Percentiles rank a stretch among this genome's conserved stretches.
phyloP scores from a whole-genome alignment of 2,113 vertebrate species.

The Psettodes erumei region DNA sequence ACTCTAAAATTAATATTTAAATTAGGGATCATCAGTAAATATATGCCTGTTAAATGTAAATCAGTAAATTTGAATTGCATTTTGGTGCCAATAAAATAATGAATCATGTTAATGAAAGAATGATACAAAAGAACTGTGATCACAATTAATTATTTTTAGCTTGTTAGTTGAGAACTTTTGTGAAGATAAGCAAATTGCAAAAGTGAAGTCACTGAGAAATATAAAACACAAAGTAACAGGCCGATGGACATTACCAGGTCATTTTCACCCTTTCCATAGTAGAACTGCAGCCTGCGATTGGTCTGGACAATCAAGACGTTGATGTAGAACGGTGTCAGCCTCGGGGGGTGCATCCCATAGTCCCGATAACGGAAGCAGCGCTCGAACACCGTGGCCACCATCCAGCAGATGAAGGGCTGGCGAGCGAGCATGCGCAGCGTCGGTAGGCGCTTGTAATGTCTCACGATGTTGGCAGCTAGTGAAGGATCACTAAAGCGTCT shows the following conservation, averaged over 20 bases:
- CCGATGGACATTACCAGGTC: constrained; percentile 32
- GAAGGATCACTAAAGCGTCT: constrained; percentile 49
- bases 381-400: constrained; percentile 69
- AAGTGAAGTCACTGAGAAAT: not conserved
- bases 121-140: not conserved
- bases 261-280: constrained; percentile 27
- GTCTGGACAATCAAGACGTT: constrained; percentile 73
- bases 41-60: not conserved
- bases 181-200: not conserved
- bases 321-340: constrained; percentile 71
- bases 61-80: not conserved
- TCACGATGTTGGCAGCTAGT: constrained; percentile 32
- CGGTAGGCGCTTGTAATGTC: constrained; percentile 59
- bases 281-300: constrained; percentile 77
- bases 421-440: constrained; percentile 63
- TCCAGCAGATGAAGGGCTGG: constrained; percentile 80
- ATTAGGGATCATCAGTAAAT: not conserved
- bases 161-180: not conserved
- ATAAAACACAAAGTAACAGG: not conserved
- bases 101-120: not conserved
- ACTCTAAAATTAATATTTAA: not conserved
- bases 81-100: not conserved
- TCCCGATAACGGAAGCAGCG: constrained; percentile 10
- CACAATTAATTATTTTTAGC: not conserved
- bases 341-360: constrained; percentile 40